These are phyloP conservation scores for Rhinogobio ventralis DNA, from an alignment of 2,797 vertebrate genomes.

Conservation along the genomic window DNA sequence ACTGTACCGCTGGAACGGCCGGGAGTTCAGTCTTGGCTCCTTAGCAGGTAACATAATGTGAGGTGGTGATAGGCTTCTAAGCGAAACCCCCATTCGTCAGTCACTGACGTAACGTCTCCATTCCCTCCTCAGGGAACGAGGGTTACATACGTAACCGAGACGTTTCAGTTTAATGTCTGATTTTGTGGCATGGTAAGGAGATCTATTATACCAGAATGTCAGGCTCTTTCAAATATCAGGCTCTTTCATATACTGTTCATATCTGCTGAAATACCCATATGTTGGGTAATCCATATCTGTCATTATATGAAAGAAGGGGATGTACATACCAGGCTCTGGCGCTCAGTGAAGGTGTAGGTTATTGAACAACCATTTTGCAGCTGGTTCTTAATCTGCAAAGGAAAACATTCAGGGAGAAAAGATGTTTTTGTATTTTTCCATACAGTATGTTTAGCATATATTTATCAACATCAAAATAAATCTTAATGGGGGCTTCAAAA, in stretches of 20 bases:
- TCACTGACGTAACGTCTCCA: too few relatives aligned
- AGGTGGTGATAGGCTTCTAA: too few relatives aligned
- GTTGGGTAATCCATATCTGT: background rate
- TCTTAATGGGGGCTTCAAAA: background rate
- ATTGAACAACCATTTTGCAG: conserved; percentile 70
- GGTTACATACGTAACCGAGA: too few relatives aligned
- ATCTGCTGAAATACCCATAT: conserved; percentile 1
- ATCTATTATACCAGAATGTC: conserved; percentile 15
- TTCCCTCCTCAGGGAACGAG: too few relatives aligned
- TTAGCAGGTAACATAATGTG: too few relatives aligned
- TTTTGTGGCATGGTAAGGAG: background rate
- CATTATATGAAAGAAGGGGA: background rate
- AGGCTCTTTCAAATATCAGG: background rate
- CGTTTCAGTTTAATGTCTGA: conserved; percentile 8
- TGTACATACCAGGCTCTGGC: conserved; percentile 66
- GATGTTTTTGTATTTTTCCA: too few relatives aligned
- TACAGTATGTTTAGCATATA: background rate
- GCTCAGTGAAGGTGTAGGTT: conserved; percentile 67
- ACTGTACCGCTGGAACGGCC: too few relatives aligned
- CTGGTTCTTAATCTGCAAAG: conserved; percentile 73
- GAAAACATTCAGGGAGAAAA: conserved; percentile 10
- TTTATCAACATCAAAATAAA: background rate
- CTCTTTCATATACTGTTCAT: background rate
- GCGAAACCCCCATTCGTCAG: too few relatives aligned
- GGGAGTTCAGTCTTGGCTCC: too few relatives aligned